A percentile compares a stretch with the other conserved stretches of the same genome.
phyloP scores from a whole-genome alignment of 2,113 vertebrate species.

The Craseonycteris thonglongyai region DNA sequence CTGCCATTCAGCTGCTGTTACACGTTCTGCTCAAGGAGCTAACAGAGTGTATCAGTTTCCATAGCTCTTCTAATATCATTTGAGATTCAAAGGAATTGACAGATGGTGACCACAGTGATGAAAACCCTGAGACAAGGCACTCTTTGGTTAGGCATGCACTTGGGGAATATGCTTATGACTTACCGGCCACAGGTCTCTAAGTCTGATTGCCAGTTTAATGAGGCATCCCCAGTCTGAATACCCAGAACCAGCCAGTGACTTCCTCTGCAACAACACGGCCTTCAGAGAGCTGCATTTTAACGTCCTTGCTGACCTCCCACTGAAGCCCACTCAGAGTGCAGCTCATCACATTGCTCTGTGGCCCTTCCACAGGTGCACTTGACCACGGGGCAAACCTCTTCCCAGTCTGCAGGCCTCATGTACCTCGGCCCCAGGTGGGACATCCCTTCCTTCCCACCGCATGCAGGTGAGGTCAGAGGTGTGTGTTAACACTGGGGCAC shows the following conservation, averaged over 20 bases:
- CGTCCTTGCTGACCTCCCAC: not conserved
- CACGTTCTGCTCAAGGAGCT: not conserved
- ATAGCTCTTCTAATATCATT: not conserved
- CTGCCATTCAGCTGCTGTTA: not conserved
- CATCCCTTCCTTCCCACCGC: not conserved
- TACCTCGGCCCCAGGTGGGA: not conserved
- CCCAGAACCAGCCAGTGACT: not conserved
- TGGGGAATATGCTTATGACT: not conserved
- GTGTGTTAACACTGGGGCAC: too few species aligned
- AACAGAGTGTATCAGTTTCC: not conserved
- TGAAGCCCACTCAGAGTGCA: not conserved
- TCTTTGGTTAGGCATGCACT: not conserved
- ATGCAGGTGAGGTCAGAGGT: not conserved
- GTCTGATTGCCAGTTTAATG: not conserved
- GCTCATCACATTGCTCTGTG: accelerated
- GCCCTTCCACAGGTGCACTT: not conserved
- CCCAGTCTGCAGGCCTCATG: not conserved
- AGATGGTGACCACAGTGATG: not conserved
- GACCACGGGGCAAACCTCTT: not conserved
- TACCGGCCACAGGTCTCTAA: not conserved
- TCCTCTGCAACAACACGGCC: not conserved
- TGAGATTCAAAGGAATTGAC: not conserved
- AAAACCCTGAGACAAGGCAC: not conserved
- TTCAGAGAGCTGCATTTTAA: not conserved
- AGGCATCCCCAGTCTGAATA: not conserved